phyloP scores from a whole-genome alignment of 2,113 vertebrate genomes.

The Prolemur simus region DNA sequence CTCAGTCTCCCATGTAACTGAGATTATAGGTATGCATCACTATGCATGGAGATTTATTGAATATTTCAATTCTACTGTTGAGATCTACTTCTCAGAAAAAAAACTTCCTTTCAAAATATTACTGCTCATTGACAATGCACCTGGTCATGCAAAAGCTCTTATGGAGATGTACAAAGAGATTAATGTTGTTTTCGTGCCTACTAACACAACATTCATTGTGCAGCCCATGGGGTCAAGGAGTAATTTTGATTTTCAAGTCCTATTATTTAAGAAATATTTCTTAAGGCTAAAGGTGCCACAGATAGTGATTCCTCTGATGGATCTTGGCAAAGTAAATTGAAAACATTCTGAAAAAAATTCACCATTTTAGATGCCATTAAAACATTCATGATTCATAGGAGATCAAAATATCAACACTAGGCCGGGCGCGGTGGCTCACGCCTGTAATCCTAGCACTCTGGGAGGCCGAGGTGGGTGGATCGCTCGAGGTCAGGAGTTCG shows the following conservation, averaged over 20 bases:
- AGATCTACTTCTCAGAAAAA: not conserved
- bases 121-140: not conserved
- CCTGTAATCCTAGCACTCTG: no score
- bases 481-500: no score
- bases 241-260: not conserved
- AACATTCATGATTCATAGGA: not conserved
- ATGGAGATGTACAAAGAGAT: not conserved
- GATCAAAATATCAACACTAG: not conserved
- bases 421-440: no score
- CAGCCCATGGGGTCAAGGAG: not conserved
- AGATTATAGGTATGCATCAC: not conserved
- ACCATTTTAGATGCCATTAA: not conserved
- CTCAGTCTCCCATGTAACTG: not conserved
- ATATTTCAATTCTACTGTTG: not conserved
- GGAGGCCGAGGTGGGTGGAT: no score
- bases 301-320: not conserved
- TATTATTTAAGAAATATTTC: not conserved
- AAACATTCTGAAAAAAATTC: not conserved
- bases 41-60: not conserved
- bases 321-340: not conserved
- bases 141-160: not conserved
- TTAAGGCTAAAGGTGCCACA: not conserved
- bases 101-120: not conserved
- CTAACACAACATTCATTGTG: not conserved
- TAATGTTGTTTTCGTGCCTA: not conserved